Percentiles rank a stretch among this genome's conserved stretches.
Conservation (phyloP, 2,888 invertebrate genomes). For the Metopia argyrocephala region DNA sequence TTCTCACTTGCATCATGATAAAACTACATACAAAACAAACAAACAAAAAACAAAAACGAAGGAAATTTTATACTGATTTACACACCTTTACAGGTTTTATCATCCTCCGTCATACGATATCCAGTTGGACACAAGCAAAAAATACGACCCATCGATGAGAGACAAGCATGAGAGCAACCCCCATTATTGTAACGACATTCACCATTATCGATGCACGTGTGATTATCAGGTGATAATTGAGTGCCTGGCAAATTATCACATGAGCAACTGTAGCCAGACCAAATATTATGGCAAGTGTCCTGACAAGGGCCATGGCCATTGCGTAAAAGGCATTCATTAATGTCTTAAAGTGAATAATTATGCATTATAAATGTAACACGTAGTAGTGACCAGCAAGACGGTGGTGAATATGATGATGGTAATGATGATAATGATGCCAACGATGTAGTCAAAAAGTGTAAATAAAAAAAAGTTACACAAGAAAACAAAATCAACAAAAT, state of each 20-base stretch:
- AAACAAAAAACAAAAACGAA: not conserved
- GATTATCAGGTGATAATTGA: constrained; percentile 80
- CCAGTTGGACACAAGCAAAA: constrained; percentile 80
- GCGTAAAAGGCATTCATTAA: constrained; percentile 82
- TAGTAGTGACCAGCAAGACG: too few relatives aligned
- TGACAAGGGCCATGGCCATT: constrained; percentile 84
- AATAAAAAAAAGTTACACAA: constrained; percentile 16
- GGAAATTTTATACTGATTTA: constrained; percentile 55
- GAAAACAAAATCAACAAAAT: not conserved
- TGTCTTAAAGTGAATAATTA: constrained; percentile 75
- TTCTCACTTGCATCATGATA: too few relatives aligned
- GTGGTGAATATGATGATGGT: constrained; percentile 10
- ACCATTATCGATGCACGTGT: constrained; percentile 79
- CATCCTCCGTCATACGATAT: constrained; percentile 74
- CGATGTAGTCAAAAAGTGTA: constrained; percentile 28
- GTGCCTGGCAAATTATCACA: constrained; percentile 82
- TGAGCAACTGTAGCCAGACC: constrained; percentile 81
- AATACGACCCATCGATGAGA: constrained; percentile 78
- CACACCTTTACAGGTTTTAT: constrained; percentile 79
- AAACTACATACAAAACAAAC: too few relatives aligned
- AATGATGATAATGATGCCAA: constrained; percentile 2
- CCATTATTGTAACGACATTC: constrained; percentile 78
- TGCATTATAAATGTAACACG: constrained; percentile 34
- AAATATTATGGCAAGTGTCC: constrained; percentile 81
- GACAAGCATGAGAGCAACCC: constrained; percentile 80